Evolutionary conservation across 2,888 invertebrate species (phyloP), one percentile per base, ranked within the genome.

Genomic region (Callinectes sapidus): DNA sequence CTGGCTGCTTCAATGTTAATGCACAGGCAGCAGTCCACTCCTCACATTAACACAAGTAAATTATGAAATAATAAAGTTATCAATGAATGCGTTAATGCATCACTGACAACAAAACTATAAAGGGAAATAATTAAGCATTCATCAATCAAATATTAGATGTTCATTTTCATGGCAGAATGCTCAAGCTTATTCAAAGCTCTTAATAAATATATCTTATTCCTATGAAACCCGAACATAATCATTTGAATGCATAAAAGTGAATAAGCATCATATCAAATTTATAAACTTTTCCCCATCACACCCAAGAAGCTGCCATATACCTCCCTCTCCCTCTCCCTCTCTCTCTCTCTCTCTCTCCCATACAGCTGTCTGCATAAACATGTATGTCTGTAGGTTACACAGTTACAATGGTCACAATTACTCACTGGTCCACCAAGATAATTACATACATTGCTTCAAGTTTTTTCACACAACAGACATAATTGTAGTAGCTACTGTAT

Each of bases 361-460:
- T 87, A 87, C 87, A 87, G 42, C 87, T 18, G 87, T 87, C 54
- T 87, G 87, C 48, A 87, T 48, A 42, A 87, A 48, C 48, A n/a
- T 87, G 54, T 54, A 87, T 54, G 48, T 87, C 87, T 87, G 87
- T 87, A 28, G 87, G 88, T 89, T 89, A 35, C 88, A 89, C 35
- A 61, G 35, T 28, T 89, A 55, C 35, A 55, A 32, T 89, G 55
- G 88, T 55, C 88, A 89, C 28, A 39, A 39, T 48, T 90, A 90
- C 77, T 42, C 39, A 23, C n/a, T 39, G n/a, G 35, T 42, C 28
- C 42, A 42, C 61, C 71, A 8, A 77, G 90, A 35, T 39, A 35
- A 90, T 28, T 55, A 48, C 55, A 61, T 32, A 23, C 66, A 66
- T 66, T 14, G 32, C 54, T 87, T 39, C 48, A 87, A 48, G 48